Evolutionary conservation across 2,113 vertebrate genomes (phyloP).

Genomic region (Podocnemis expansa): DNA sequence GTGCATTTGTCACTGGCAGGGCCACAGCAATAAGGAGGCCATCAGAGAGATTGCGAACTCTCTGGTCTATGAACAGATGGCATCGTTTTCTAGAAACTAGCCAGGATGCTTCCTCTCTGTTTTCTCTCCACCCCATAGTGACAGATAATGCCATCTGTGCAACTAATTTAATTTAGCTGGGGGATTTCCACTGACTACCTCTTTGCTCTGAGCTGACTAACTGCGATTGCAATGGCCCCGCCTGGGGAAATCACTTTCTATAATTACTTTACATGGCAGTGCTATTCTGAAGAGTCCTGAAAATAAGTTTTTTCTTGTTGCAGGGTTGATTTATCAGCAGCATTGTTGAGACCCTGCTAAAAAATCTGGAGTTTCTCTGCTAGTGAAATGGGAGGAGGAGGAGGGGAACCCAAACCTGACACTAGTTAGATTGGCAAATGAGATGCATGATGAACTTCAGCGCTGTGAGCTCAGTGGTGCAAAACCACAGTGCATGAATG

Average conservation of each 20-base stretch:
- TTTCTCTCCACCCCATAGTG: background rate
- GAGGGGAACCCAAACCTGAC: constrained; percentile 5
- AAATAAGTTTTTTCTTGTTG: background rate
- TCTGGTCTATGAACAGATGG: background rate
- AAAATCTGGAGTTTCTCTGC: background rate
- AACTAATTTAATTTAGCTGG: background rate
- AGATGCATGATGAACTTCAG: constrained; percentile 48
- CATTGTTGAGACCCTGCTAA: background rate
- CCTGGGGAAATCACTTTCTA: background rate
- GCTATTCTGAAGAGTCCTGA: background rate
- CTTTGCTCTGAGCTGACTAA: background rate
- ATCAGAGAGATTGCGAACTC: background rate
- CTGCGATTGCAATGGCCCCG: background rate
- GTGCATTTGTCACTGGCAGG: background rate
- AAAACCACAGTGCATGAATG: background rate
- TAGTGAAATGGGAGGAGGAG: constrained; percentile 6
- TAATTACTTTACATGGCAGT: background rate
- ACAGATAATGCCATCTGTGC: background rate
- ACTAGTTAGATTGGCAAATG: constrained; percentile 1
- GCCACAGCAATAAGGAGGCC: background rate
- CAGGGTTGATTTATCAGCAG: constrained; percentile 21
- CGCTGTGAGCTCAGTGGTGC: rapidly evolving
- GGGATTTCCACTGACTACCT: constrained; percentile 37
- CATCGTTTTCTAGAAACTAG: rapidly evolving
- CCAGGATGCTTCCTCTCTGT: background rate